These are phyloP conservation scores for Prionailurus bengalensis DNA, from an alignment of 2,113 vertebrate species.

Conservation along the genomic window DNA sequence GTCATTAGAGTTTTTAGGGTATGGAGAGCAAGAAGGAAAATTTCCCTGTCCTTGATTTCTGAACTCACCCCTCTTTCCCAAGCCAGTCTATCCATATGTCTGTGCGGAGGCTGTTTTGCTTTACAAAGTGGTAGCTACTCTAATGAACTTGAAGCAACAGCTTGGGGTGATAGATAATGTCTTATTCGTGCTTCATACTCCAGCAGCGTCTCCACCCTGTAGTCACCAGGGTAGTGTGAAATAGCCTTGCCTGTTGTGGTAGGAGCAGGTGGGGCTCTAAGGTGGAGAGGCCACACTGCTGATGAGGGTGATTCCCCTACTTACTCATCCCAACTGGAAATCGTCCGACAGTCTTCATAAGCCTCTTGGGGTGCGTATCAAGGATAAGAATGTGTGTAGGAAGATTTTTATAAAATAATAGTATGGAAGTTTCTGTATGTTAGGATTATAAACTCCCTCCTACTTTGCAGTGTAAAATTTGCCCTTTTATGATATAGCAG, in stretches of 20 bases:
- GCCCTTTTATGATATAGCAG: not conserved
- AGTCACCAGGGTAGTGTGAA: not conserved
- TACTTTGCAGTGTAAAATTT: too few relatives aligned
- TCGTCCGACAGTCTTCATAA: not conserved
- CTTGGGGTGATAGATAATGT: fast-evolving
- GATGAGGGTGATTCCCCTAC: not conserved
- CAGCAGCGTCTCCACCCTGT: fast-evolving
- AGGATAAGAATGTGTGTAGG: not conserved
- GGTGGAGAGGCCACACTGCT: not conserved
- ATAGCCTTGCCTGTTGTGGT: not conserved
- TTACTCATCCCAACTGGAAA: not conserved
- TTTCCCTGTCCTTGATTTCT: fast-evolving
- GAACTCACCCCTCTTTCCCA: not conserved
- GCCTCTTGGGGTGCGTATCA: not conserved
- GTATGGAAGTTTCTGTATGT: not conserved
- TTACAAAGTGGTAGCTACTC: not conserved
- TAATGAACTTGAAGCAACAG: not conserved
- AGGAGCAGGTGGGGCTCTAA: not conserved
- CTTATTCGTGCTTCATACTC: fast-evolving
- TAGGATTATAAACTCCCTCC: not conserved
- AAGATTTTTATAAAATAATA: not conserved
- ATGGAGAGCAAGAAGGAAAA: not conserved
- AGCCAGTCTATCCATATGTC: not conserved
- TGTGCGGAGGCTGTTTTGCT: not conserved
- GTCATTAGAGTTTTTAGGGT: not conserved